Conservation (phyloP, 2,797 vertebrate genomes). For the Euphonia xanthogaster region DNA sequence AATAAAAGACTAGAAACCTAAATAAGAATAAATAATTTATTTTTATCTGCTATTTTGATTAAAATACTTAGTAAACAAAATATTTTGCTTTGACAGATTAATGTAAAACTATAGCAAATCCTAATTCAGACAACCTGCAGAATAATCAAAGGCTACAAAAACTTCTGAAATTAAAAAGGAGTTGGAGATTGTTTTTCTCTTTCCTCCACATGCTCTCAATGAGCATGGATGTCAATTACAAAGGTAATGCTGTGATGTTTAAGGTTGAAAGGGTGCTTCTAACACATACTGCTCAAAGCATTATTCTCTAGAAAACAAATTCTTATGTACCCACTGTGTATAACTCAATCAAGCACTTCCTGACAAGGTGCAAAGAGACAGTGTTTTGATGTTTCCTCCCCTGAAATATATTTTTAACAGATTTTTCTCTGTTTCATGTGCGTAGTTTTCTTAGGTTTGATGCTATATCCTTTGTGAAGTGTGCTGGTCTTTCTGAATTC, state of each 20-base stretch:
- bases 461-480: neutral
- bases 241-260: slow-evolving; percentile 3
- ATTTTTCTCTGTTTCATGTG: neutral
- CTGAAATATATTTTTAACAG: neutral
- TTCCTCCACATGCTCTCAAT: neutral
- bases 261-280: slow-evolving; percentile 28
- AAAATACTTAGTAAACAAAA: neutral
- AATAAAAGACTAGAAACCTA: neutral
- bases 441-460: neutral
- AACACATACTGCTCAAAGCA: neutral
- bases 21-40: neutral
- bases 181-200: neutral
- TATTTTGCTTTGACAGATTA: neutral
- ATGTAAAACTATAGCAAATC: neutral
- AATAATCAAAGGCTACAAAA: neutral
- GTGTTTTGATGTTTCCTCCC: slow-evolving; percentile 32
- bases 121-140: neutral
- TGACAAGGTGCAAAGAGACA: slow-evolving; percentile 17
- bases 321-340: neutral
- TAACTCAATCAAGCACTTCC: slow-evolving; percentile 44
- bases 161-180: neutral
- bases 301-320: slow-evolving; percentile 46
- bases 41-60: neutral
- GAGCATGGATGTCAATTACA: slow-evolving; percentile 28
- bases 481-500: neutral